Evolutionary conservation across 2,113 vertebrate genomes (phyloP), one percentile per base, ranked within the genome.

Genomic region (Neoarius graeffei): DNA sequence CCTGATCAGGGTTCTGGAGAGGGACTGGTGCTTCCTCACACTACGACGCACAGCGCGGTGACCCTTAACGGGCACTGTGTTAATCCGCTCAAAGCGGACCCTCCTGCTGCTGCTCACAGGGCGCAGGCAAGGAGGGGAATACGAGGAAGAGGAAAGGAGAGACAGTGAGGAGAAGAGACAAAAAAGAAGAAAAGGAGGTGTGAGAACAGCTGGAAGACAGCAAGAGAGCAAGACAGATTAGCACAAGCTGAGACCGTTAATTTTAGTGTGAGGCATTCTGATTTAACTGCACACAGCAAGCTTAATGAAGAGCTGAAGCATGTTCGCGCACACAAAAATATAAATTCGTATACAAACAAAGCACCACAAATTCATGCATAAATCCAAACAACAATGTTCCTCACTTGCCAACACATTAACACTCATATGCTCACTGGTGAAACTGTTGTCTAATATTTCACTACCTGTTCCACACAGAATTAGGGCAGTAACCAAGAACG

Each of bases 1-100:
- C 98, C 98, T 99, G 97, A 99, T 96, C 91, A 99, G 96, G 2
- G 96, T 98, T 95, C 97, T 95, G 94, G 98, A 97, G 91, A 99
- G 95, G 67, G 97, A 97, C 93, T 96, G 96, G 90, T 95, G 96
- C 91, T 97, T 98, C 91, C 96, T 96, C 94, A 95, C 93, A 92
- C 94, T 94, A 89, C 95, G 97, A 88, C 96, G 94, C 91, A 96
- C 97, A 91, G 96, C 96, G 87, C 94, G 95, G 92, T 95, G 94
- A 89, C 97, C 97, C 81, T 94, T 95, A 92, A 96, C 87, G 35
- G 98, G 98, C 95, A 99, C 95, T 84, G 98, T 99, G 93, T 98
- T 97, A 95, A 97, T 97, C 94, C 95, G 95, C 90, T 97, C 97
- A 96, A 98, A 99, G 92, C 94, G 97, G 82, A 99, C 98, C 95